phyloP scores from a whole-genome alignment of 2,113 vertebrate genomes.

The Phyllostomus discolor region DNA sequence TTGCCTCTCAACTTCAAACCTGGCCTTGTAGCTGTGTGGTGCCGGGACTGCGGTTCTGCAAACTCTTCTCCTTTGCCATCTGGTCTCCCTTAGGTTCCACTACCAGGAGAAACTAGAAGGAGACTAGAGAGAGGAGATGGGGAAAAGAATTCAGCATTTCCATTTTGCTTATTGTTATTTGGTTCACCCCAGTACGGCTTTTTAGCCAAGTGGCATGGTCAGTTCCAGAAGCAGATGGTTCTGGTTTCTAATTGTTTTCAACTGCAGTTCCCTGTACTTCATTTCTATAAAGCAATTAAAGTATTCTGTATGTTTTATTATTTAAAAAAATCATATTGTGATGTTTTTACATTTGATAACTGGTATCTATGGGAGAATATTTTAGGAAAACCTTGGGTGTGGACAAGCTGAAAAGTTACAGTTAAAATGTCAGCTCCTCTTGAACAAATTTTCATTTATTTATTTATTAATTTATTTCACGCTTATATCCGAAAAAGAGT shows the following conservation, averaged over 20 bases:
- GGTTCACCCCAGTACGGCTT: neutral
- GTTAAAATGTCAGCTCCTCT: neutral
- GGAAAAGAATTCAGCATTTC: neutral
- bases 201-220: neutral
- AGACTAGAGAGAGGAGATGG: neutral
- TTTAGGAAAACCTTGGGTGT: neutral
- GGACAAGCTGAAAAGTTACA: neutral
- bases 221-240: neutral
- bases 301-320: neutral
- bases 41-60: neutral
- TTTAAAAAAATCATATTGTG: neutral
- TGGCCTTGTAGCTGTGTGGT: neutral
- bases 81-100: neutral
- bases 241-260: neutral
- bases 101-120: neutral
- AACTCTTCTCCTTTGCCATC: neutral
- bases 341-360: neutral
- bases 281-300: neutral
- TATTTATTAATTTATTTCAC: neutral
- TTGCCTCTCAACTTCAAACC: neutral
- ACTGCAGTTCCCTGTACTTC: neutral
- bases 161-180: neutral
- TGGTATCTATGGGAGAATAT: neutral
- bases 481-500: neutral
- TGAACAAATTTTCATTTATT: neutral